phyloP scores from a whole-genome alignment of 1,140 invertebrate species.

The Calephelis nemesis region DNA sequence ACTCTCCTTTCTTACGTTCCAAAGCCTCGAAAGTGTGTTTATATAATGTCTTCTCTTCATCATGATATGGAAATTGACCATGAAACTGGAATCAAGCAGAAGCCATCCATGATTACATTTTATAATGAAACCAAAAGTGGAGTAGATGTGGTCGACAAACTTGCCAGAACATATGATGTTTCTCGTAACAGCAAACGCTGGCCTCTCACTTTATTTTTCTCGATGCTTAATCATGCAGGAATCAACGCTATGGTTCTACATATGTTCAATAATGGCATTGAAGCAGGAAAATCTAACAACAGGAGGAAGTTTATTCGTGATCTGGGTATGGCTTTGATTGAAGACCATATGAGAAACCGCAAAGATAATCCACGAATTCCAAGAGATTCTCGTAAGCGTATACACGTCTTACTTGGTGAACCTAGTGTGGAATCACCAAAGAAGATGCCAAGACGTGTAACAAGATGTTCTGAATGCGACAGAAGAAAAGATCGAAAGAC shows the following conservation, averaged over 20 bases:
- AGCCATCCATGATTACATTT: constrained; percentile 51
- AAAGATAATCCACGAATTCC: constrained; percentile 25
- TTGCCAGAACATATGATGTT: constrained; percentile 43
- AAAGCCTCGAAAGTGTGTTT: constrained; percentile 42
- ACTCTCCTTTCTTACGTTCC: constrained; percentile 46
- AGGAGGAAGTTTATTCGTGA: constrained; percentile 22
- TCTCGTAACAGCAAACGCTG: constrained; percentile 30
- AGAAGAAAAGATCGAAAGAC: constrained; percentile 27
- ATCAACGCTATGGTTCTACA: constrained; percentile 31
- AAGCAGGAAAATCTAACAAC: constrained; percentile 19
- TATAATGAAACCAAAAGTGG: constrained; percentile 19
- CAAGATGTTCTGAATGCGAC: constrained; percentile 19
- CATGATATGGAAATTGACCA: constrained; percentile 37
- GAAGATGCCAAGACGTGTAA: constrained; percentile 14
- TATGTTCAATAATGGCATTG: constrained; percentile 27
- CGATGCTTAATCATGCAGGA: constrained; percentile 28
- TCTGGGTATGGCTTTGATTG: constrained; percentile 23
- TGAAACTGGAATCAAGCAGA: constrained; percentile 34
- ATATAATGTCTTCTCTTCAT: constrained; percentile 49
- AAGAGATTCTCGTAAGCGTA: constrained; percentile 9
- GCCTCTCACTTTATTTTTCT: constrained; percentile 27
- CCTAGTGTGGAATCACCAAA: constrained; percentile 16
- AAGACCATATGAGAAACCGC: constrained; percentile 5
- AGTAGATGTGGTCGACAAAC: constrained; percentile 54
- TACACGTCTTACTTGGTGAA: constrained; percentile 5